Base-by-base conservation (phyloP, 1,140 invertebrate genomes). In the Hyphantria cunea region DNA sequence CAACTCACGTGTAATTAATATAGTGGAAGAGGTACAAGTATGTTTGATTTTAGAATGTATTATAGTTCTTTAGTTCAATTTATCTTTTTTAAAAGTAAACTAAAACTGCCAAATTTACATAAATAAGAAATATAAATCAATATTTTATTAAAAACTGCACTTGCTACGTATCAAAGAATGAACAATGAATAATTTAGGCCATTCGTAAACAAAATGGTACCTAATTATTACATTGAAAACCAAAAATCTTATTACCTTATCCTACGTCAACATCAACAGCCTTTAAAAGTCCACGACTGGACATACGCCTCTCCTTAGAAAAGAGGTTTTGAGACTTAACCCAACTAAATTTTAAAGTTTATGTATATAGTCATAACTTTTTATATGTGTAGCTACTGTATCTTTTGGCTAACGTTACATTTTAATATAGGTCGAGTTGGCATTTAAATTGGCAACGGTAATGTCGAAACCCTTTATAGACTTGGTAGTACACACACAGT, bases 341-440 rank as follows among this genome's bases (percentile, higher is more conserved):
- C 80, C n/a, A 77, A 83, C 74, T 75, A 59, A 52, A 66, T 15
- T 3, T 1, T 25, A 25, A 58, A 79, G 66, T 74, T 78, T 76
- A 76, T 82, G 78, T 82, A 76, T 71, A 79, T 74, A 78, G 75
- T 72, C 71, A 71, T 74, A 72, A 72, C 72, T 71, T 62, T 61
- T 60, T 64, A 70, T 70, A 78, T 73, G 76, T 70, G 50, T 42
- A 61, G 68, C 65, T 66, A 64, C 73, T 64, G 56, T 56, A 56
- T 54, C 65, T 71, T 68, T 85, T 89, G 84, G 83, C 84, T 85
- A 89, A 87, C 87, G 77, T 82, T 64, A 69, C 80, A 68, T 70
- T 85, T 82, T 87, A 84, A 87, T 84, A 83, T 80, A 67, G 73
- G 69, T 74, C 66, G 68, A 73, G 73, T 77, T 82, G 82, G 71